Conservation (phyloP, 2,888 invertebrate genomes). For the Gari tellinella region DNA sequence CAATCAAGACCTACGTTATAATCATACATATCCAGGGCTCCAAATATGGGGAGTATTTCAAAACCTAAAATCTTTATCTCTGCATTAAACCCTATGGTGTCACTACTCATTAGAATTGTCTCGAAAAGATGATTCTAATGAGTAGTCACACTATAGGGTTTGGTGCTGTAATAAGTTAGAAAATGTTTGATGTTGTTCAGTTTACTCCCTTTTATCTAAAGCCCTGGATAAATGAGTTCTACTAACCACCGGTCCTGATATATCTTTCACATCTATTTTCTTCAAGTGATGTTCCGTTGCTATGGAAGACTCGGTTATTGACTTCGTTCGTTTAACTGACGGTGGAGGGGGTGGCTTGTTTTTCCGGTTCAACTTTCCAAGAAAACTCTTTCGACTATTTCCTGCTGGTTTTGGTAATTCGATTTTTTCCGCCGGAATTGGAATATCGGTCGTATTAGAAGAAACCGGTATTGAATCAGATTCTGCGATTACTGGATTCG, state of each 20-base stretch:
- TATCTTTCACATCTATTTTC: constrained; percentile 77
- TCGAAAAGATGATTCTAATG: no score
- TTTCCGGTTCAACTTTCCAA: constrained; percentile 76
- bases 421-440: constrained; percentile 70
- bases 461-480: not conserved
- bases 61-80: no score
- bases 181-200: no score
- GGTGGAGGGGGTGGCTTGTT: constrained; percentile 71
- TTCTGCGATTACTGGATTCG: constrained; percentile 27
- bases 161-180: no score
- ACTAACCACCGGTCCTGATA: constrained; percentile 80
- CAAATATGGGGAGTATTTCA: no score
- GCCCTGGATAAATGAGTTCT: no score
- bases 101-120: no score
- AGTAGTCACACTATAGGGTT: no score
- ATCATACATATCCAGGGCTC: no score
- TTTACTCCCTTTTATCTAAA: no score
- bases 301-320: constrained; percentile 73
- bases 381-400: constrained; percentile 72
- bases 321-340: constrained; percentile 77
- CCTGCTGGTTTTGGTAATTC: constrained; percentile 74
- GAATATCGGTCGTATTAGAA: constrained; percentile 18
- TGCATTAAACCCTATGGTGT: no score
- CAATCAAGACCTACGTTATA: no score
- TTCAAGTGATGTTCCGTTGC: constrained; percentile 67